Base-by-base conservation (phyloP, 2,113 vertebrate genomes). In the Tonatia bakeri region DNA sequence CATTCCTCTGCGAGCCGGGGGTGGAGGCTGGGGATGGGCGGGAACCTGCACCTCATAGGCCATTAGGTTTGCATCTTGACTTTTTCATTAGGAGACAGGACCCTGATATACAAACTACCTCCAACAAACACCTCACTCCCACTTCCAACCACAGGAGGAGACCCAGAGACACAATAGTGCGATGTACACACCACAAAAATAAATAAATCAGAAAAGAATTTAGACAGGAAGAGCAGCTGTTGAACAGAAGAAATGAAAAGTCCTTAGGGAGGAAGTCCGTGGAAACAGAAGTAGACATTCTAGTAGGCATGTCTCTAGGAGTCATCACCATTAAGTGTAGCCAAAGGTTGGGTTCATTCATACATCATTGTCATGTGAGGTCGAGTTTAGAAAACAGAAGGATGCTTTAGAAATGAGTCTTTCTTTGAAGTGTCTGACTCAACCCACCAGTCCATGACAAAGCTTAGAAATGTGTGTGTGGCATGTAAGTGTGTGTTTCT, bases 401-500 rank as follows among this genome's bases (percentile, higher is more conserved):
- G 13, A 28, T 5, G 12, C 43, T 40, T n/a, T 5, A 47, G 72
- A 76, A 61, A 76, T 0, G 2, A 84, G 33, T 28, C 7, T 65
- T 65, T 70, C 0, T 43, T 22, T 38, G n/a, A 81, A 9, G 12
- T 45, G 36, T 31, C 31, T 20, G 24, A 36, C n/a, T 67, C 36
- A 65, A 56, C 15, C n/a, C 56, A 38, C 28, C 17, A 31, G 26
- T 10, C 20, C 36, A 2, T 7, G 14, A 28, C n/a, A 77, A 79
- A 56, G 45, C 31, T 26, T 0, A 16, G 14, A 56, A 69, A 24
- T 2, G 5, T 3, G 5, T 0, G 7, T 9, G 5, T 11, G 33
- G 14, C 28, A 3, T 61, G 65, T 26, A 54, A 5, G 24, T 33
- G 19, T 33, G 33, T 31, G 40, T 47, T 3, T 26, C 22, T 36